These are phyloP conservation scores for Dyspetes luteomarginatus DNA, from an alignment of 2,888 invertebrate genomes.

Conservation along the genomic window DNA sequence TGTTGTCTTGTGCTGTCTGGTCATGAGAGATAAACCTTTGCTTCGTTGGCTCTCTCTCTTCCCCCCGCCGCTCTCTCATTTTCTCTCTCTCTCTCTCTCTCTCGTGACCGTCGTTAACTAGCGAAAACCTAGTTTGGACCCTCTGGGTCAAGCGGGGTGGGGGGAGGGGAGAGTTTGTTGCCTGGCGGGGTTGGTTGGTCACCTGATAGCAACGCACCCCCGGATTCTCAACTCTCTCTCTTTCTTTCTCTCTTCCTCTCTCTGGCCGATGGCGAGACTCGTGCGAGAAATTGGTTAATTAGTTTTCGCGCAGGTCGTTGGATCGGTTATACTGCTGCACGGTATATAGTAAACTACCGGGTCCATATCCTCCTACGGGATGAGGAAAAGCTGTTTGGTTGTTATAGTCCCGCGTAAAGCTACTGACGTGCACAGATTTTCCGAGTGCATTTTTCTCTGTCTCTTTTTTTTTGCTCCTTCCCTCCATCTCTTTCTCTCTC, in stretches of 20 bases:
- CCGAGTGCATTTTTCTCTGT: constrained; percentile 20
- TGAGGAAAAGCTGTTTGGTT: constrained; percentile 17
- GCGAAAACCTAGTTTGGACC: constrained; percentile 77
- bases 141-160: constrained; percentile 65
- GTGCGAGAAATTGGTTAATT: constrained; percentile 78
- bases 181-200: constrained; percentile 46
- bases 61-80: constrained; percentile 9
- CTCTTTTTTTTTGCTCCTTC: neutral
- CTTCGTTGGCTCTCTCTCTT: constrained; percentile 43
- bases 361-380: constrained; percentile 8
- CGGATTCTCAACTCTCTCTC: constrained; percentile 32
- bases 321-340: constrained; percentile 56
- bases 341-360: constrained; percentile 16
- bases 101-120: constrained; percentile 72
- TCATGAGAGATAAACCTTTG: constrained; percentile 50
- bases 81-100: constrained; percentile 47
- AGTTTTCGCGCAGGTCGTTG: constrained; percentile 73
- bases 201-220: constrained; percentile 31
- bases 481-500: neutral
- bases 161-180: constrained; percentile 41
- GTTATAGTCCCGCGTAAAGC: constrained; percentile 38
- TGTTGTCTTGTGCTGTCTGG: constrained; percentile 41
- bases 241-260: too few relatives aligned
- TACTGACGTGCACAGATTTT: constrained; percentile 37
- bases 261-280: constrained; percentile 46